Conservation (phyloP, 2,888 invertebrate genomes). For the Tenthredo distinguenda region DNA sequence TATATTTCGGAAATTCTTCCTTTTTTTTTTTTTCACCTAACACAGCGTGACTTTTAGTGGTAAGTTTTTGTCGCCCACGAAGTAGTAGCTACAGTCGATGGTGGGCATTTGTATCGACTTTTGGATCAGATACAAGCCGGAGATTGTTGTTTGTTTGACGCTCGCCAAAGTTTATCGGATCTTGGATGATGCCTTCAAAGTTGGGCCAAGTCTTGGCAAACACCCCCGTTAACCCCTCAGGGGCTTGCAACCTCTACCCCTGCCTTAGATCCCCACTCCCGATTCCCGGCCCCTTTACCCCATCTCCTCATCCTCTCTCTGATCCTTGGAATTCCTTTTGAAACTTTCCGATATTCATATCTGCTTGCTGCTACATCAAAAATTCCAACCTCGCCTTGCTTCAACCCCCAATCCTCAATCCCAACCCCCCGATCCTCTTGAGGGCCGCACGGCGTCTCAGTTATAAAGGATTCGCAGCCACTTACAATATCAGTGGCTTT, state of each 20-base stretch:
- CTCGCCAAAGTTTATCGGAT: conserved; percentile 69
- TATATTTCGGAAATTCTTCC: background rate
- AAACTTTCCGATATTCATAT: conserved; percentile 77
- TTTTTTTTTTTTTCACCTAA: background rate
- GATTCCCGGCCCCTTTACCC: conserved; percentile 22
- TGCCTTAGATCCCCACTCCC: background rate
- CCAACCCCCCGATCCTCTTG: conserved; percentile 61
- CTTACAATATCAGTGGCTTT: conserved; percentile 73
- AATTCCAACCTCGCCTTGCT: conserved; percentile 73
- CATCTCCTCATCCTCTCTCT: conserved; percentile 57
- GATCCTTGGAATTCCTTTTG: conserved; percentile 75
- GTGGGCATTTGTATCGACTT: conserved; percentile 61
- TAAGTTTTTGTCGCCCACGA: background rate
- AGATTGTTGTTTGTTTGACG: conserved; percentile 68
- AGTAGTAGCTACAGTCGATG: background rate
- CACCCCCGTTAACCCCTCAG: conserved; percentile 37
- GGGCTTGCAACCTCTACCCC: conserved; percentile 17
- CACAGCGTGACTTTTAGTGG: background rate
- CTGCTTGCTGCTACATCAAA: conserved; percentile 75
- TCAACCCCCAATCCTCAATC: conserved; percentile 48
- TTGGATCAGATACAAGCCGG: conserved; percentile 57
- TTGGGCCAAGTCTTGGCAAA: conserved; percentile 44
- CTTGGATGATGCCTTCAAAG: conserved; percentile 68
- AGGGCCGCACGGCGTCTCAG: conserved; percentile 61
- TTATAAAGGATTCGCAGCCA: conserved; percentile 76